phyloP scores from a whole-genome alignment of 2,797 vertebrate species.

The Graptemys geographica region DNA sequence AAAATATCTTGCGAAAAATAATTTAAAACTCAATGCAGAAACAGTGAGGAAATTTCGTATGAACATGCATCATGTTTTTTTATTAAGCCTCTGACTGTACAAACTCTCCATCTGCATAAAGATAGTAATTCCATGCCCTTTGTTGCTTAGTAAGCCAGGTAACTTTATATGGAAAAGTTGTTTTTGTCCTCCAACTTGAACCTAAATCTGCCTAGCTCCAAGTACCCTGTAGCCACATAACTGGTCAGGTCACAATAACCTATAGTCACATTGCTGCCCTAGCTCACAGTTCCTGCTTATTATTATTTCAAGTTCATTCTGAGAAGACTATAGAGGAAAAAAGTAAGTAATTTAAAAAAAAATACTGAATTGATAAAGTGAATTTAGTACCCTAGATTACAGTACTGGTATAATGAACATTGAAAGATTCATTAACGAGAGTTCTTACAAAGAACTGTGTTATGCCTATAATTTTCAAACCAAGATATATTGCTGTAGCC shows the following conservation, averaged over 20 bases:
- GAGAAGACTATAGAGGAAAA: not conserved
- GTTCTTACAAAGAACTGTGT: constrained; percentile 20
- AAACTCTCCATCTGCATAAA: not conserved
- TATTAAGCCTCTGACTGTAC: not conserved
- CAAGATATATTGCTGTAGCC: not conserved
- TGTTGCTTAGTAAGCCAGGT: not conserved
- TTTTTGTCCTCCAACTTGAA: not conserved
- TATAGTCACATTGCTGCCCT: not conserved
- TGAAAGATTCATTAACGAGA: not conserved
- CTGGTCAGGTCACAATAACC: not conserved
- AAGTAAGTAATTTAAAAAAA: not conserved
- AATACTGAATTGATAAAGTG: not conserved
- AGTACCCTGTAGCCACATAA: not conserved
- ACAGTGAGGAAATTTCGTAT: not conserved
- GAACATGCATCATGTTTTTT: not conserved
- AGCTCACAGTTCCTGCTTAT: not conserved
- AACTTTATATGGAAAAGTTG: not conserved
- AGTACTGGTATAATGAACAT: constrained; percentile 16
- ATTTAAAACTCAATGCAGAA: not conserved
- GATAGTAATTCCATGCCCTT: not conserved
- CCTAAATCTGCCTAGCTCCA: not conserved
- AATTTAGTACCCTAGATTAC: not conserved
- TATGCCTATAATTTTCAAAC: constrained; percentile 22
- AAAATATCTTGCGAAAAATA: not conserved
- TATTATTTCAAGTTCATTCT: not conserved